phyloP scores from a whole-genome alignment of 2,888 invertebrate species.

The Lymantria dispar region DNA sequence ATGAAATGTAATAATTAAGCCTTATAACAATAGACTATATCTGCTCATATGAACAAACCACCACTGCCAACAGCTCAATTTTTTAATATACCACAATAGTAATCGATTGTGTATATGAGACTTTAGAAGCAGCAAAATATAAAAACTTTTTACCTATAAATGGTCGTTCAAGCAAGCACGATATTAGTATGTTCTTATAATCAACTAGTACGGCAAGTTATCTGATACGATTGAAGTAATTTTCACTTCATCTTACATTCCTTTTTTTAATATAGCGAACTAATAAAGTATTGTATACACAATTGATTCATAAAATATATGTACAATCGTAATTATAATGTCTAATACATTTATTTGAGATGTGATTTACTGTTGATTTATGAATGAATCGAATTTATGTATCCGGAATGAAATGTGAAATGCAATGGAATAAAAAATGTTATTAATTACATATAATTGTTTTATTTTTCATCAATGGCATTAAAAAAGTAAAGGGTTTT shows the following conservation, averaged over 20 bases:
- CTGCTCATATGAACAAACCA: conserved; percentile 23
- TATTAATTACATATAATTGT: conserved; percentile 41
- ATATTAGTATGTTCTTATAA: no score
- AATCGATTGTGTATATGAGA: conserved; percentile 21
- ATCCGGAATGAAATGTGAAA: conserved; percentile 49
- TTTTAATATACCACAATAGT: conserved; percentile 11
- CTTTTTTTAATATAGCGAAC: no score
- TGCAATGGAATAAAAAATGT: conserved; percentile 60
- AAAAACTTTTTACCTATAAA: no score
- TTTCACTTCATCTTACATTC: no score
- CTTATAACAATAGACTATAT: conserved; percentile 1
- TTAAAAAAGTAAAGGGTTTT: no score
- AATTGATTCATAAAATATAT: no score
- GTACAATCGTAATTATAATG: no score
- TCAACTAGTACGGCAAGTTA: no score
- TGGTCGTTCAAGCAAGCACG: no score
- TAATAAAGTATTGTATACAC: no score
- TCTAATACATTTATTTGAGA: conserved; percentile 28
- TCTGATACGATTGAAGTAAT: no score
- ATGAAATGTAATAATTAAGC: background rate
- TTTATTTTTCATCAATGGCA: background rate
- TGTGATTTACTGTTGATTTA: conserved; percentile 44
- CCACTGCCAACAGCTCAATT: conserved; percentile 38
- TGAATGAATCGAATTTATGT: conserved; percentile 50
- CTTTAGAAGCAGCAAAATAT: background rate